Percentiles rank a stretch among this genome's conserved stretches.
phyloP scores from a whole-genome alignment of 2,113 vertebrate genomes.

The Gavialis gangeticus region DNA sequence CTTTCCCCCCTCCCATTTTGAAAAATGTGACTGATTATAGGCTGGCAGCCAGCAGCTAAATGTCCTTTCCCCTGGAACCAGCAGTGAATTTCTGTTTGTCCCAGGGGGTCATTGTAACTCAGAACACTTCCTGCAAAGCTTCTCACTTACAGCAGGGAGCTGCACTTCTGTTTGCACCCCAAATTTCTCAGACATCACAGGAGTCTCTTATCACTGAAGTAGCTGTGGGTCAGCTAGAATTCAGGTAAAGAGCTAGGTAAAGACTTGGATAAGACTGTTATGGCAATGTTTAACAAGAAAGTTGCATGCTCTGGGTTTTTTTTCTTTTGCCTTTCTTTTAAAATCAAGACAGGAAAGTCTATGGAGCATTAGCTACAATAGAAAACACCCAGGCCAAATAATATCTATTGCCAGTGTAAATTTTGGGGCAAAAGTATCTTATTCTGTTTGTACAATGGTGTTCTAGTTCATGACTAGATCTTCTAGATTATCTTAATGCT shows the following conservation, averaged over 20 bases:
- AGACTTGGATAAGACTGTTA: neutral
- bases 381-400: neutral
- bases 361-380: neutral
- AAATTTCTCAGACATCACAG: too few relatives aligned
- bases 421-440: neutral
- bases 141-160: too few relatives aligned
- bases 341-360: neutral
- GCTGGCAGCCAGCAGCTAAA: too few relatives aligned
- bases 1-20: too few relatives aligned
- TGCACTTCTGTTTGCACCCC: too few relatives aligned
- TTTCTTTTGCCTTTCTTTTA: neutral
- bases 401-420: neutral
- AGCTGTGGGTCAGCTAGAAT: neutral
- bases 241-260: neutral
- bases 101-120: too few relatives aligned
- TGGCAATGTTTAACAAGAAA: neutral
- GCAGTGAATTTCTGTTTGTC: too few relatives aligned
- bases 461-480: neutral
- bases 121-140: too few relatives aligned
- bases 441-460: neutral
- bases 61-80: too few relatives aligned
- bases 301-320: neutral
- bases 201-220: neutral
- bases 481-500: neutral
- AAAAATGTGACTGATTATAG: too few relatives aligned